phyloP scores from a whole-genome alignment of 2,888 invertebrate genomes.

The Athalia circularis region DNA sequence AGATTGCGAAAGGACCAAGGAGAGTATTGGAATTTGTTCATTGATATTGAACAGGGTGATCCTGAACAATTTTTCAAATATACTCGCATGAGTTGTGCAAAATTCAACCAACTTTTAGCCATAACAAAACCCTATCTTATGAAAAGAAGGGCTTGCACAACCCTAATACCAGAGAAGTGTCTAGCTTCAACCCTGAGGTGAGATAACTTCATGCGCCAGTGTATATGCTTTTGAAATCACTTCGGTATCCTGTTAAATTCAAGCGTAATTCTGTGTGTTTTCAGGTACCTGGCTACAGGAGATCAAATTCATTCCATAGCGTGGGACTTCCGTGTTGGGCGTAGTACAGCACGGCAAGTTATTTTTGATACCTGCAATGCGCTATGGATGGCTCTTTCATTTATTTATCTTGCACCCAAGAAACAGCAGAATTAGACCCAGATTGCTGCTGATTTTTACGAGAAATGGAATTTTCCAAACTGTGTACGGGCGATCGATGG shows the following conservation, averaged over 20 bases:
- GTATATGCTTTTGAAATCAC: no score
- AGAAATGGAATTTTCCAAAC: conserved; percentile 40
- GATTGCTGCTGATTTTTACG: conserved; percentile 32
- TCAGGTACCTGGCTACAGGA: conserved; percentile 48
- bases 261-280: background rate
- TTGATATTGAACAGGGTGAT: conserved; percentile 32
- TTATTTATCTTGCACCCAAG: conserved; percentile 32
- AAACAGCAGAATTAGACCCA: conserved; percentile 26
- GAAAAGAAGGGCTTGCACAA: conserved; percentile 18
- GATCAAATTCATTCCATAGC: conserved; percentile 40
- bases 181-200: conserved; percentile 22
- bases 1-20: conserved; percentile 25
- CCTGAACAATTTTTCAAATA: conserved; percentile 42
- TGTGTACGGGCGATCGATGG: conserved; percentile 48
- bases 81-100: conserved; percentile 25
- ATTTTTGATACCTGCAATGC: conserved; percentile 36
- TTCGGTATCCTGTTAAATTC: no score
- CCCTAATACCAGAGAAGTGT: conserved; percentile 26
- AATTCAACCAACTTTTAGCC: conserved; percentile 24
- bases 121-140: conserved; percentile 28
- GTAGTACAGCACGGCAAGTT: conserved; percentile 35
- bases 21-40: conserved; percentile 43
- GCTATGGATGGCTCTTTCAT: conserved; percentile 34
- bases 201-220: background rate
- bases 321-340: conserved; percentile 42